Evolutionary conservation across 1,140 invertebrate genomes (phyloP).

Genomic region (Trachymyrmex cornetzi): DNA sequence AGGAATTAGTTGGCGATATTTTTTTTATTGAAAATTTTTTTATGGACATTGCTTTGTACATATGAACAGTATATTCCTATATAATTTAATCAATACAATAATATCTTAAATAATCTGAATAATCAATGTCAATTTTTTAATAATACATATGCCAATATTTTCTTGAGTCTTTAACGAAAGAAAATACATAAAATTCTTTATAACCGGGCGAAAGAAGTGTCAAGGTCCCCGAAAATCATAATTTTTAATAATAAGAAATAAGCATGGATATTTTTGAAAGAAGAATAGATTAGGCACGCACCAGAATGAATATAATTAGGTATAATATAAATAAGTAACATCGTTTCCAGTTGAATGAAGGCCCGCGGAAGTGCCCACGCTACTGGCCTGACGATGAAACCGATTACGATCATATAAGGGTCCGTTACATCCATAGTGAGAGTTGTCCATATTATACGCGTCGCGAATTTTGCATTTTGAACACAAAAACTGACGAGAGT

Average conservation of each 20-base stretch:
- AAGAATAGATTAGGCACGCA: not conserved
- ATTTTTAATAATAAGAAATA: slow-evolving; percentile 11
- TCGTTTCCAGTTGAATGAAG: slow-evolving; percentile 89
- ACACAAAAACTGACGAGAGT: slow-evolving; percentile 91
- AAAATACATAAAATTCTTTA: not conserved
- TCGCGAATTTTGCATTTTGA: slow-evolving; percentile 93
- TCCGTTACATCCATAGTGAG: slow-evolving; percentile 95
- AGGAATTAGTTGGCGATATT: not conserved
- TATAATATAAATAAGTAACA: slow-evolving; percentile 1
- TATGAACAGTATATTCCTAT: not conserved
- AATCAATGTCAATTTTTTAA: not conserved
- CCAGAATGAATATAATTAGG: not conserved
- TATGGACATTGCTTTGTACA: not conserved
- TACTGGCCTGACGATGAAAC: slow-evolving; percentile 97
- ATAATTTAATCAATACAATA: slow-evolving; percentile 12
- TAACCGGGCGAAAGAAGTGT: slow-evolving; percentile 55
- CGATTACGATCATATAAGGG: slow-evolving; percentile 93
- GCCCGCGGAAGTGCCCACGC: slow-evolving; percentile 92
- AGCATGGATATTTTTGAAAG: not conserved
- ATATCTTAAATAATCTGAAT: not conserved
- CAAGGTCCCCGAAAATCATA: slow-evolving; percentile 47
- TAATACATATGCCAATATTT: not conserved
- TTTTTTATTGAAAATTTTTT: not conserved
- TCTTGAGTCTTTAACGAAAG: not conserved
- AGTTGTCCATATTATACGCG: slow-evolving; percentile 95